A percentile compares a stretch with the other conserved stretches of the same genome.
Conservation (phyloP, 2,113 vertebrate genomes). For the Crotalus helleri region DNA sequence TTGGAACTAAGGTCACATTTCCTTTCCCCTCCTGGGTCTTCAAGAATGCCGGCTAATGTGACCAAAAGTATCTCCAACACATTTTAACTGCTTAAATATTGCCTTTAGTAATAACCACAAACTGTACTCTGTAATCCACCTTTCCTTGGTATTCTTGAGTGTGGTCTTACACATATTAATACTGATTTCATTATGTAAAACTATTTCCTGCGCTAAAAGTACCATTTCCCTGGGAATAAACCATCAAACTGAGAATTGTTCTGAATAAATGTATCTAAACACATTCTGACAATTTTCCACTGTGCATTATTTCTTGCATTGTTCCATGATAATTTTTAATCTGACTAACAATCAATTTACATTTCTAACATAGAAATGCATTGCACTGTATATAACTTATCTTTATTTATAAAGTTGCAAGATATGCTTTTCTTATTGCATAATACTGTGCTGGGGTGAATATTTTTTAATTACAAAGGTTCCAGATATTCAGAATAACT, state of each 20-base stretch:
- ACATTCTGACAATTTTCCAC: not conserved
- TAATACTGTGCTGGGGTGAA: not conserved
- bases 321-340: not conserved
- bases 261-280: not conserved
- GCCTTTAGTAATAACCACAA: not conserved
- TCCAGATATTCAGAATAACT: not conserved
- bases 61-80: not conserved
- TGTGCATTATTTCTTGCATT: not conserved
- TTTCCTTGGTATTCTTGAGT: not conserved
- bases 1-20: not conserved
- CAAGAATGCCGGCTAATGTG: not conserved
- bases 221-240: not conserved
- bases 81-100: not conserved
- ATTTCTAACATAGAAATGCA: not conserved
- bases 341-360: not conserved
- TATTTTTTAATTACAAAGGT: not conserved
- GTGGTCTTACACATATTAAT: not conserved
- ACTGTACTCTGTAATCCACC: not conserved
- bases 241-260: not conserved
- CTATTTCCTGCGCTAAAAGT: not conserved
- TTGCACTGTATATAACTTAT: not conserved
- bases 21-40: not conserved
- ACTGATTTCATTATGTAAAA: not conserved
- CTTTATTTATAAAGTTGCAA: not conserved
- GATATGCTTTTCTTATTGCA: not conserved